Percentiles rank a stretch among this genome's conserved stretches.
phyloP scores from a whole-genome alignment of 2,113 vertebrate species.

The Lynx canadensis region DNA sequence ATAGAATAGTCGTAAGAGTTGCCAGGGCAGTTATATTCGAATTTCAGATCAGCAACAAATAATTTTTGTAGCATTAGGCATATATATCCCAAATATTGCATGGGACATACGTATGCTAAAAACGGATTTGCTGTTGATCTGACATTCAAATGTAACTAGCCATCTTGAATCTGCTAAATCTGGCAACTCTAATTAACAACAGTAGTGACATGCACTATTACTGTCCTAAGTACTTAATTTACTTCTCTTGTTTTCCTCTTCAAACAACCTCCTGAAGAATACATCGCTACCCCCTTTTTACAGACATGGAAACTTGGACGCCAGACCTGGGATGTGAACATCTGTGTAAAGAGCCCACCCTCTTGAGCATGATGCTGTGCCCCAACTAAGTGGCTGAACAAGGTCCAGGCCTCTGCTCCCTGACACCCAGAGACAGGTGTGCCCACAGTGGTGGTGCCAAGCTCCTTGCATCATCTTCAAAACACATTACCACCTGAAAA shows the following conservation, averaged over 20 bases:
- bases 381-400: background rate
- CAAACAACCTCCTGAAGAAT: background rate
- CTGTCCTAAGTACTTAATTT: background rate
- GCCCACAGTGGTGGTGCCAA: background rate
- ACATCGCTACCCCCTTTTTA: background rate
- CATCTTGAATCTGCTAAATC: background rate
- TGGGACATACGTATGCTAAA: background rate
- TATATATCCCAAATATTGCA: background rate
- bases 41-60: background rate
- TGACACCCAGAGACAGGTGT: background rate
- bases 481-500: background rate
- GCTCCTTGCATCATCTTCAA: background rate
- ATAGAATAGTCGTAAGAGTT: accelerated
- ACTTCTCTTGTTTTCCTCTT: background rate
- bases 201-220: background rate
- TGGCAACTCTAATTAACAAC: background rate
- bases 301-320: background rate
- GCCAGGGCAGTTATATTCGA: background rate
- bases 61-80: background rate
- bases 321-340: background rate
- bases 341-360: background rate
- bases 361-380: background rate
- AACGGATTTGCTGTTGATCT: background rate
- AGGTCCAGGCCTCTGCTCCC: background rate
- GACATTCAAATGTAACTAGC: background rate